These are phyloP conservation scores for Nomia melanderi DNA, from an alignment of 1,140 invertebrate species.

Conservation along the genomic window DNA sequence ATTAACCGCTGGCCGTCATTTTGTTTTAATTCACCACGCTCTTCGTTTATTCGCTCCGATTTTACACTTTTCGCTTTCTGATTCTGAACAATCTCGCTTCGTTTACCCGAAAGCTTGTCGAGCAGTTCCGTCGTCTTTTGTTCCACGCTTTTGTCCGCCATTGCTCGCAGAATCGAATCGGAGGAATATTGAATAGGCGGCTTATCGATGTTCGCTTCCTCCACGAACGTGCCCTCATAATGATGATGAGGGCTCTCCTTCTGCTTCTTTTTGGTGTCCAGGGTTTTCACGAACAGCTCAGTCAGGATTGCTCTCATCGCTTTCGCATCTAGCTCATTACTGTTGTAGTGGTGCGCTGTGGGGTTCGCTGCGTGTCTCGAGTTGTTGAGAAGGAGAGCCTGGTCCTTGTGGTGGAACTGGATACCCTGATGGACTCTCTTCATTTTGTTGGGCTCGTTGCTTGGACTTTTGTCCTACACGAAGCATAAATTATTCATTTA, in stretches of 20 bases:
- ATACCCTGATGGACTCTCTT: conserved; percentile 77
- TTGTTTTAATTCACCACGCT: no score
- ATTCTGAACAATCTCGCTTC: neutral
- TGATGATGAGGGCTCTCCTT: conserved; percentile 70
- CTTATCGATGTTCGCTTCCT: conserved; percentile 70
- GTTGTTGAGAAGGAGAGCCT: conserved; percentile 30
- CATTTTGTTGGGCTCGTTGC: conserved; percentile 80
- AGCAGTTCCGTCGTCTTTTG: neutral
- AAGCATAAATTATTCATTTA: no score
- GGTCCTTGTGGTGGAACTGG: conserved; percentile 72
- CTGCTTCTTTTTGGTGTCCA: conserved; percentile 69
- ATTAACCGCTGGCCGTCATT: neutral
- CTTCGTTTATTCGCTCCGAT: neutral
- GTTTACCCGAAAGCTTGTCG: neutral
- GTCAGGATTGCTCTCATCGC: conserved; percentile 75
- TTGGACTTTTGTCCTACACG: conserved; percentile 65
- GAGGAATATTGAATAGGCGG: conserved; percentile 43
- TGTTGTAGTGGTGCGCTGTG: conserved; percentile 61
- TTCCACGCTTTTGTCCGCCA: neutral
- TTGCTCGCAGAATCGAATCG: neutral
- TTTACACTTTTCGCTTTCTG: neutral
- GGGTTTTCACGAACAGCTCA: conserved; percentile 66
- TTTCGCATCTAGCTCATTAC: conserved; percentile 78
- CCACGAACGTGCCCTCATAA: conserved; percentile 71
- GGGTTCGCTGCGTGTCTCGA: conserved; percentile 36